These are phyloP conservation scores for Lepidostoma basale DNA, from an alignment of 1,140 invertebrate genomes.

Conservation along the genomic window DNA sequence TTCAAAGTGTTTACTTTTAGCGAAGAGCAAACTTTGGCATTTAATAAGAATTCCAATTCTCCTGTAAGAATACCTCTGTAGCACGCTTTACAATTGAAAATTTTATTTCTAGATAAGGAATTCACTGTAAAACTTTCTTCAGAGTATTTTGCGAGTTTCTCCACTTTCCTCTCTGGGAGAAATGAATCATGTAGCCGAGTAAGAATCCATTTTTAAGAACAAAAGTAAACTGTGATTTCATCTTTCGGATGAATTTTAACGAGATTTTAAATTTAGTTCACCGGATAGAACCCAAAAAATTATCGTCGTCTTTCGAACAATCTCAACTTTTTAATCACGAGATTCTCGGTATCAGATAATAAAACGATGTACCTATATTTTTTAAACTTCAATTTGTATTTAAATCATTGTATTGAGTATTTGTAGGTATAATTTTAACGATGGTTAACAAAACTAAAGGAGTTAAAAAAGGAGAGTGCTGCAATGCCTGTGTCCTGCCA, in stretches of 20 bases:
- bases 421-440: too few species aligned
- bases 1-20: background rate
- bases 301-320: background rate
- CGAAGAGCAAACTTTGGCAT: background rate
- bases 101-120: slow-evolving; percentile 14
- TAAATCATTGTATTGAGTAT: too few species aligned
- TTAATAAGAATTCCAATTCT: slow-evolving; percentile 4
- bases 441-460: too few species aligned
- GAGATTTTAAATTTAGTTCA: slow-evolving; percentile 5
- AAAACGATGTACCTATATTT: too few species aligned
- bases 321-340: too few species aligned
- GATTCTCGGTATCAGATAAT: too few species aligned
- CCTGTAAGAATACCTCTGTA: background rate
- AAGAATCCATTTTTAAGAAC: slow-evolving; percentile 19
- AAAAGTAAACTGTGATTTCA: slow-evolving; percentile 15
- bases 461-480: too few species aligned
- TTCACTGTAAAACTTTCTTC: background rate
- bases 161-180: background rate
- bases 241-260: slow-evolving; percentile 20
- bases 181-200: slow-evolving; percentile 20
- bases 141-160: background rate
- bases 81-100: slow-evolving; percentile 26
- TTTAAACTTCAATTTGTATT: too few species aligned
- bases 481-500: too few species aligned
- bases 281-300: background rate